phyloP scores from a whole-genome alignment of 2,797 vertebrate species.

The Chaunax sp. region DNA sequence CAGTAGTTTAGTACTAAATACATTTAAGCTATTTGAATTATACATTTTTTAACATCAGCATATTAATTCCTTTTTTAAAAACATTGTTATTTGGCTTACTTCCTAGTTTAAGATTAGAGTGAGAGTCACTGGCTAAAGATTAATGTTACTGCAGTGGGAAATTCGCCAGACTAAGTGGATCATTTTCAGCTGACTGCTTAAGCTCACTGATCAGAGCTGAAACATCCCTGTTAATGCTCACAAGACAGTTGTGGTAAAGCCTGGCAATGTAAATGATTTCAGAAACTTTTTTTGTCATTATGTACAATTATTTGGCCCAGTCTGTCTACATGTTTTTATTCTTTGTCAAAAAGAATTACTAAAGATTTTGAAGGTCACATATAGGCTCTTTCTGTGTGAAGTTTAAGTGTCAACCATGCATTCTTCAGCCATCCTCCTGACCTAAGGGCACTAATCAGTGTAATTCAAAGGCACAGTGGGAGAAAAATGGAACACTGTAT shows the following conservation, averaged over 20 bases:
- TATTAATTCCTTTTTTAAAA: constrained; percentile 37
- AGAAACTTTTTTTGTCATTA: background rate
- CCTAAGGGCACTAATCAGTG: constrained; percentile 52
- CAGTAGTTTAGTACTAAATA: background rate
- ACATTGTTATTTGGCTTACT: constrained; percentile 51
- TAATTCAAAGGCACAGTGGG: constrained; percentile 60
- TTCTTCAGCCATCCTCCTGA: constrained; percentile 40
- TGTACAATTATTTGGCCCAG: background rate
- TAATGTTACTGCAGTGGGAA: constrained; percentile 66
- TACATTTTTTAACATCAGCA: constrained; percentile 11
- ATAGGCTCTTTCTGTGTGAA: background rate
- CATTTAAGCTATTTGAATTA: constrained; percentile 1
- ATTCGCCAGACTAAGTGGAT: constrained; percentile 69
- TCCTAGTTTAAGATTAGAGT: constrained; percentile 57
- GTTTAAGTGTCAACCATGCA: constrained; percentile 1
- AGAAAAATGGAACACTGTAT: constrained; percentile 62
- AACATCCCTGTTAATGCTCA: constrained; percentile 31
- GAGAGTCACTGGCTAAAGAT: constrained; percentile 67
- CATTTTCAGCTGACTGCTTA: constrained; percentile 66
- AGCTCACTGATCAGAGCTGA: constrained; percentile 51
- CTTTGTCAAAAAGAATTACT: background rate
- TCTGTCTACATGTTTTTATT: background rate
- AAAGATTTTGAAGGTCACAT: background rate
- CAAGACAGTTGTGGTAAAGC: constrained; percentile 6
- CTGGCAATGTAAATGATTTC: background rate